Evolutionary conservation across 2,797 vertebrate genomes (phyloP).

Genomic region (Hyperoplus lanceolatus): DNA sequence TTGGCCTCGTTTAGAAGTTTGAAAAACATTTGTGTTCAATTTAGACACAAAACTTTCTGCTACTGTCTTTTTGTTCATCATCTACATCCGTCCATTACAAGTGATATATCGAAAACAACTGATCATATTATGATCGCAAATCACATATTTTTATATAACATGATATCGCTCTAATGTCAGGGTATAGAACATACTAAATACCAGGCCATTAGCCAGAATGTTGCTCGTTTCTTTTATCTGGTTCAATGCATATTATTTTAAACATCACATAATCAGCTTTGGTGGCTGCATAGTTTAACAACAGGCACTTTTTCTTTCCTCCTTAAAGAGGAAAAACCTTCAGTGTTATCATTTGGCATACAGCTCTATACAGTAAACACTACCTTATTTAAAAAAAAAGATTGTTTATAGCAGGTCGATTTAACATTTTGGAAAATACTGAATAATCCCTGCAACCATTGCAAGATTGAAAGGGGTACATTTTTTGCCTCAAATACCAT

Average conservation of each 20-base stretch:
- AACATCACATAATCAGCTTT: too few species aligned
- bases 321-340: neutral
- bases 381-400: neutral
- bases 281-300: neutral
- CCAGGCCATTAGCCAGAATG: too few species aligned
- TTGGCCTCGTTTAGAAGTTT: slow-evolving; percentile 11
- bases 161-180: too few species aligned
- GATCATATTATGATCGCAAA: neutral
- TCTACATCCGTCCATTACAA: neutral
- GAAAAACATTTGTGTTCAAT: neutral
- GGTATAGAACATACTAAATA: too few species aligned
- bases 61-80: neutral
- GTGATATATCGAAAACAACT: neutral
- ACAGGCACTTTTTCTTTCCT: neutral
- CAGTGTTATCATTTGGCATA: neutral
- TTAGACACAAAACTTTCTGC: neutral
- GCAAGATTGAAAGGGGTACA: neutral
- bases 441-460: neutral
- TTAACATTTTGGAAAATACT: neutral
- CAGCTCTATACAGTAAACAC: neutral
- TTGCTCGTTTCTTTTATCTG: too few species aligned
- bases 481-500: slow-evolving; percentile 46
- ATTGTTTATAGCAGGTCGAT: slow-evolving; percentile 31
- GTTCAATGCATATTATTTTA: too few species aligned
- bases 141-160: too few species aligned